These are phyloP conservation scores for Sylvia atricapilla DNA, from an alignment of 2,113 vertebrate species.

Conservation along the genomic window DNA sequence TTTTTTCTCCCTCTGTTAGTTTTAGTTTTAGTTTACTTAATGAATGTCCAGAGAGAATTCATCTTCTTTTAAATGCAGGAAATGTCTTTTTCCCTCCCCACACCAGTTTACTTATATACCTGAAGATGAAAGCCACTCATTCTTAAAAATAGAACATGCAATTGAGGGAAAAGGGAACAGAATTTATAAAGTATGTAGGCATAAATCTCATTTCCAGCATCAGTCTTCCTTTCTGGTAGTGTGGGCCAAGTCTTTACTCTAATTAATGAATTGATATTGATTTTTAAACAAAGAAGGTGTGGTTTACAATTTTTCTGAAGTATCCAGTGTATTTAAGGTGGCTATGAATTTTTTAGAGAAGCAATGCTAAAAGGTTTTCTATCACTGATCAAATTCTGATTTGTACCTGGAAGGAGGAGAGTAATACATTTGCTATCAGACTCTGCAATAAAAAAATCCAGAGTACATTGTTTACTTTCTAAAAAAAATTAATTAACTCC, in stretches of 20 bases:
- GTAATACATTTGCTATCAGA: neutral
- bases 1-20: neutral
- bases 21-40: neutral
- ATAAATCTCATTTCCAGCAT: neutral
- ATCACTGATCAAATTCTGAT: neutral
- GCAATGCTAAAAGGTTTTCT: neutral
- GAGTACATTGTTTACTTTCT: neutral
- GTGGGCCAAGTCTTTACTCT: neutral
- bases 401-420: neutral
- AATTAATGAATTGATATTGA: conserved; percentile 1
- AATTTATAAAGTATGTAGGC: neutral
- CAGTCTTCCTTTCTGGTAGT: neutral
- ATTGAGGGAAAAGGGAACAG: neutral
- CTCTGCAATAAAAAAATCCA: neutral
- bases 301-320: neutral
- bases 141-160: neutral
- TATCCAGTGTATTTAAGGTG: neutral
- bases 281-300: conserved; percentile 4
- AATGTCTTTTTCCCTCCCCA: neutral
- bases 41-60: neutral
- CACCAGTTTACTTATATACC: neutral
- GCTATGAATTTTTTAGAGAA: neutral
- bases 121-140: neutral
- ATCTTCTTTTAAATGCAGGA: neutral
- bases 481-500: neutral